A percentile compares a stretch with the other conserved stretches of the same genome.
Conservation (phyloP, 2,797 vertebrate genomes). For the Helicolenus hilgendorfi region DNA sequence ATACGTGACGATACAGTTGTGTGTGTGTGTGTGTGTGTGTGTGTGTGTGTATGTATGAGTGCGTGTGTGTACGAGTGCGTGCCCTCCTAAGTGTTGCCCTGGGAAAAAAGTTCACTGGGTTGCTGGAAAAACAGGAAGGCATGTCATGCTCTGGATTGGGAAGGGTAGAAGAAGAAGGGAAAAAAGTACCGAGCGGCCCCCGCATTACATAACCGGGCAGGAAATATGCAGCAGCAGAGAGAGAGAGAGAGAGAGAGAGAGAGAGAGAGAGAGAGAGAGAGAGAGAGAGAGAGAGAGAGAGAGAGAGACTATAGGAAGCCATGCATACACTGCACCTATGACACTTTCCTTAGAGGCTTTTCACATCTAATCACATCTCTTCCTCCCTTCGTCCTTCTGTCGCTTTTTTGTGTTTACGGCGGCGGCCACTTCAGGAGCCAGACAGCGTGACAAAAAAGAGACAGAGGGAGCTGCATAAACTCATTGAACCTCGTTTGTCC, state of each 20-base stretch:
- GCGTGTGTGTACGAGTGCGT: slow-evolving; percentile 27
- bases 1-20: slow-evolving; percentile 38
- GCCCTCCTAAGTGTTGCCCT: slow-evolving; percentile 64
- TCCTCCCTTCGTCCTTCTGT: slow-evolving; percentile 44
- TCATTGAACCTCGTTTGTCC: slow-evolving; percentile 59
- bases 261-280: neutral
- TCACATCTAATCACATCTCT: slow-evolving; percentile 74
- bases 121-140: slow-evolving; percentile 89
- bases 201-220: slow-evolving; percentile 74
- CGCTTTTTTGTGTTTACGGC: slow-evolving; percentile 1
- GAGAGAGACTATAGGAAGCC: slow-evolving; percentile 48
- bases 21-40: slow-evolving; percentile 39
- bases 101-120: slow-evolving; percentile 85
- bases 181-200: slow-evolving; percentile 65
- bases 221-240: slow-evolving; percentile 75
- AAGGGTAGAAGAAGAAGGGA: slow-evolving; percentile 58
- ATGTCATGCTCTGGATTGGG: slow-evolving; percentile 76
- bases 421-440: slow-evolving; percentile 53
- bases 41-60: slow-evolving; percentile 41
- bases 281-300: neutral
- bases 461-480: slow-evolving; percentile 56
- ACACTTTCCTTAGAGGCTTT: slow-evolving; percentile 76
- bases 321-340: slow-evolving; percentile 62
- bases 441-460: slow-evolving; percentile 45
- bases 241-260: neutral